A percentile compares a stretch with the other conserved stretches of the same genome.
Evolutionary conservation across 2,888 invertebrate species (phyloP).

Genomic region (Eupithecia centaureata): DNA sequence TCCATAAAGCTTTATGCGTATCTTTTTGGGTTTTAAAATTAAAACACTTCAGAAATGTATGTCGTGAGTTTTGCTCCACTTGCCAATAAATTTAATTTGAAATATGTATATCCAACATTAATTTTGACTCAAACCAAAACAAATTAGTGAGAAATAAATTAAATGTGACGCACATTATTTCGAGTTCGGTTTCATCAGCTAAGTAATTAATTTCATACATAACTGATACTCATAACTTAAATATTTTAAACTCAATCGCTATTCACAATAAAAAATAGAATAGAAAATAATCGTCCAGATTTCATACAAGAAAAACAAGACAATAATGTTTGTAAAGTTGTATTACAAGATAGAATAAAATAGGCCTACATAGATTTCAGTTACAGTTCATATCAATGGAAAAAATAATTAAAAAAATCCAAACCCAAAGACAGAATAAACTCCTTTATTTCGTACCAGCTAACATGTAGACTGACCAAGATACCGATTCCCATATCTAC

Average conservation of each 20-base stretch:
- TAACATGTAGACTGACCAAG: constrained; percentile 26
- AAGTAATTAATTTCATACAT: constrained; percentile 4
- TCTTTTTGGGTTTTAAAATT: background rate
- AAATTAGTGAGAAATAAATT: background rate
- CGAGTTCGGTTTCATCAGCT: constrained; percentile 8
- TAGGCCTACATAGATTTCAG: constrained; percentile 8
- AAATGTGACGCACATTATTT: background rate
- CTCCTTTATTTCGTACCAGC: constrained; percentile 31
- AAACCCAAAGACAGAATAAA: background rate
- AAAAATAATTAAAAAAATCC: background rate
- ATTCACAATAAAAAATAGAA: constrained; percentile 9
- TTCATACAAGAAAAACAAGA: constrained; percentile 26
- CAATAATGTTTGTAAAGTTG: constrained; percentile 31
- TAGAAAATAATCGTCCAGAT: constrained; percentile 21
- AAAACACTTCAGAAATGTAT: background rate
- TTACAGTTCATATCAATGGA: too few species aligned
- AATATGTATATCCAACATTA: background rate
- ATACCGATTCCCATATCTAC: background rate
- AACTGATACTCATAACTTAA: background rate
- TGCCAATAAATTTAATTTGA: background rate
- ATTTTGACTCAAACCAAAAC: background rate
- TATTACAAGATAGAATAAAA: constrained; percentile 9
- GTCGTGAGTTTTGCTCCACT: too few species aligned
- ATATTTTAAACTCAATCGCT: background rate
- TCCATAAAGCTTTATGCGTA: background rate